Evolutionary conservation across 2,888 invertebrate species (phyloP), one percentile per base, ranked within the genome.

Genomic region (Oscheius onirici): DNA sequence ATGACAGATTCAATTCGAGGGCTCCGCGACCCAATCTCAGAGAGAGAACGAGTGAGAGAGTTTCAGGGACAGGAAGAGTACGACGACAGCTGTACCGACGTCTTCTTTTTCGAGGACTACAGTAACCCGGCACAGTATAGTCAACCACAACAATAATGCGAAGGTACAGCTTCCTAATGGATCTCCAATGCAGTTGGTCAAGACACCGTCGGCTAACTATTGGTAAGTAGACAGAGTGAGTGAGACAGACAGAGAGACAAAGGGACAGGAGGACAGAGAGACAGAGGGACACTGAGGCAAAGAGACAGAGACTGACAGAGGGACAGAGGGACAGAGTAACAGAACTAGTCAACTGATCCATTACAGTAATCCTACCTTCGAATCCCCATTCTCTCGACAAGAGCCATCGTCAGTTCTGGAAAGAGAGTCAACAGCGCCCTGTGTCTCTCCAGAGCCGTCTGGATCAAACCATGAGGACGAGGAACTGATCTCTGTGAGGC

Each of bases 361-460:
- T 73, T 77, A 3, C 75, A 78, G 78, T 55, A 78, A 78, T 52
- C 78, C 75, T 3, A 76, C 69, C 44, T 78, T 74, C 58, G 77
- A 77, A 34, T 28, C 46, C n/a, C 46, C 57, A 17, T 61, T 63
- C 44, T 61, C 54, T 15, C 13, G 70, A 40, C 83, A 82, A 58
- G 83, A 83, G 61, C 82, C 80, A 15, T 80, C 79, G 10, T 80
- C 82, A 0, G 73, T 82, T 11, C 81, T 84, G 28, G 85, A 85
- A 65, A 57, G 83, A 20, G 85, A 85, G 52, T 78, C 75, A 28
- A 85, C 82, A 2, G 83, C 83, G 2, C 83, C 83, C 10, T 83
- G 78, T 58, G 76, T 76, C 2, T 77, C 76, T 2, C 80, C 81
- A 0, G 83, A 83, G 61, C 70, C 72, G 3, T 77, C 78, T 1